Evolutionary conservation across 2,888 invertebrate species (phyloP).

Genomic region (Periphyllus acericola): DNA sequence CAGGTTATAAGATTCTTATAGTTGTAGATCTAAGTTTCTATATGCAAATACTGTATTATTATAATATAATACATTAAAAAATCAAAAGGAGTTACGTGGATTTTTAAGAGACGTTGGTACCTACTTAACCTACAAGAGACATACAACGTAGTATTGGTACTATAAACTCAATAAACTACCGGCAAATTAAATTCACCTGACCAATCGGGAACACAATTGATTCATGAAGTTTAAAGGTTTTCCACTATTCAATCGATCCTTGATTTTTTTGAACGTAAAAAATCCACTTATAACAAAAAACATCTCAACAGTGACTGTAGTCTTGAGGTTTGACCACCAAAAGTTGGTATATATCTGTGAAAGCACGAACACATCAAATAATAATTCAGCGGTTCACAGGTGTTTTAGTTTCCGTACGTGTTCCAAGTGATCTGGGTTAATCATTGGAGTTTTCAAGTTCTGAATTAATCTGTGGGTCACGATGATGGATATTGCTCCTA

Average conservation of each 20-base stretch:
- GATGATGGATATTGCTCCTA: neutral
- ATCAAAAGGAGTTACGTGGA: no score
- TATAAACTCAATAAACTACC: neutral
- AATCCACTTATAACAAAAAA: slow-evolving; percentile 42
- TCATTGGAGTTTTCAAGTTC: neutral
- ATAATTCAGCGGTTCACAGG: neutral
- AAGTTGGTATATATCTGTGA: slow-evolving; percentile 17
- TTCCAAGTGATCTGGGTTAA: neutral
- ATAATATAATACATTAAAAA: no score
- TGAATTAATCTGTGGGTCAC: slow-evolving; percentile 9
- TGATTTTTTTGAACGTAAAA: slow-evolving; percentile 1
- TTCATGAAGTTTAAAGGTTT: slow-evolving; percentile 4
- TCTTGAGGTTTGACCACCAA: slow-evolving; percentile 5
- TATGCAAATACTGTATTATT: no score
- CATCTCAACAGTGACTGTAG: slow-evolving; percentile 26
- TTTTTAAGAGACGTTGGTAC: no score
- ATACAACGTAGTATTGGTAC: no score
- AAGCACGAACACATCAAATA: neutral
- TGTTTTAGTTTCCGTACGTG: neutral
- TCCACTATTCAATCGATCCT: neutral
- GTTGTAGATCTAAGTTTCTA: no score
- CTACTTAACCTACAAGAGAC: no score
- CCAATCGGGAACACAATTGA: neutral
- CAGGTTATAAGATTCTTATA: no score
- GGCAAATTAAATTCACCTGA: neutral